phyloP scores from a whole-genome alignment of 2,797 vertebrate genomes.

The Tapera naevia region DNA sequence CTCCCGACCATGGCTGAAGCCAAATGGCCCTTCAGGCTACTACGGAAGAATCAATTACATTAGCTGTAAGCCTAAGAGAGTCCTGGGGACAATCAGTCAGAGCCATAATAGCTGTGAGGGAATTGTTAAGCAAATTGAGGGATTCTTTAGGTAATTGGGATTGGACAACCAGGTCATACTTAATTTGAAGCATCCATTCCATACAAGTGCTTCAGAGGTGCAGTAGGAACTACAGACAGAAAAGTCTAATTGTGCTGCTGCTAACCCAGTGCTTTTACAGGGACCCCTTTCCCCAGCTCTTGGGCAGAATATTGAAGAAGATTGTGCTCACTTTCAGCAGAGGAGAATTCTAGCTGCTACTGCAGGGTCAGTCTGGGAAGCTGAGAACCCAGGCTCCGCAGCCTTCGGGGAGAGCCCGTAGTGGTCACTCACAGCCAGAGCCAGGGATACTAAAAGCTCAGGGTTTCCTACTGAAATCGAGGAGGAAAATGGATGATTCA shows the following conservation, averaged over 20 bases:
- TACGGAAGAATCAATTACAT: slow-evolving; percentile 71
- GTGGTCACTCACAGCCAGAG: not conserved
- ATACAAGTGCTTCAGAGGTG: slow-evolving; percentile 66
- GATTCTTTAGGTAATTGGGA: slow-evolving; percentile 75
- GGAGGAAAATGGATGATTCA: not conserved
- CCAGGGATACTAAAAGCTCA: not conserved
- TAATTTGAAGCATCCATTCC: slow-evolving; percentile 73
- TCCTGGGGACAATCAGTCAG: slow-evolving; percentile 71
- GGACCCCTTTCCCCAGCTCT: not conserved
- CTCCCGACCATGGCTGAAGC: slow-evolving; percentile 51
- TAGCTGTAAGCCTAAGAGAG: slow-evolving; percentile 69
- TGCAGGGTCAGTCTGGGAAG: not conserved
- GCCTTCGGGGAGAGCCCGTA: not conserved
- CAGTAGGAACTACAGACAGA: slow-evolving; percentile 49
- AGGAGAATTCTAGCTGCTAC: slow-evolving; percentile 27
- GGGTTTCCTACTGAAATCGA: not conserved
- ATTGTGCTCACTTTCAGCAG: slow-evolving; percentile 18
- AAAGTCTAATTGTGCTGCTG: slow-evolving; percentile 59
- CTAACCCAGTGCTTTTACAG: slow-evolving; percentile 43
- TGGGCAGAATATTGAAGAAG: not conserved
- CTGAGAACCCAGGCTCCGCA: not conserved
- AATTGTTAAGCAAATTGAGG: slow-evolving; percentile 75
- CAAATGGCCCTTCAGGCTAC: slow-evolving; percentile 72
- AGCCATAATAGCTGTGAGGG: slow-evolving; percentile 71
- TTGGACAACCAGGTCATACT: slow-evolving; percentile 71